These are phyloP conservation scores for Rhingia campestris DNA, from an alignment of 2,888 invertebrate species.

Conservation along the genomic window DNA sequence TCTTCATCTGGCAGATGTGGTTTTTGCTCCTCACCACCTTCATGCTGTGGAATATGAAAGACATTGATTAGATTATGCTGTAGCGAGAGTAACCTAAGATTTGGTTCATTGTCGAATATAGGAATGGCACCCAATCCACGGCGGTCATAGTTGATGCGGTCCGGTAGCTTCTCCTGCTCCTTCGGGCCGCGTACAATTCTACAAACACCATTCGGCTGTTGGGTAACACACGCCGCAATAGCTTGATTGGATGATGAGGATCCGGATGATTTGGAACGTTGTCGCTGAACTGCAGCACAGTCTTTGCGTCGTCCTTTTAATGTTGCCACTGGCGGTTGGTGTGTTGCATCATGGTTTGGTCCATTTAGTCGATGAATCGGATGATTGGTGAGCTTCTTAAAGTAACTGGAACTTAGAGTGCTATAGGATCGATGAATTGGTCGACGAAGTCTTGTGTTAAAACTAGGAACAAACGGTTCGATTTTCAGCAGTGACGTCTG, in stretches of 20 bases:
- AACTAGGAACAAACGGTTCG: slow-evolving; percentile 83
- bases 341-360: slow-evolving; percentile 44
- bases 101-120: slow-evolving; percentile 90
- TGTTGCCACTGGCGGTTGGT: slow-evolving; percentile 11
- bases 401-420: slow-evolving; percentile 80
- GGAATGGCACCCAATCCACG: slow-evolving; percentile 93
- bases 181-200: slow-evolving; percentile 88
- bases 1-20: slow-evolving; percentile 12
- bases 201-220: slow-evolving; percentile 81
- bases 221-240: slow-evolving; percentile 77
- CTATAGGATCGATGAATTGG: slow-evolving; percentile 82
- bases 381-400: slow-evolving; percentile 75
- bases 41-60: slow-evolving; percentile 82
- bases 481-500: slow-evolving; percentile 82
- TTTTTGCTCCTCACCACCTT: slow-evolving; percentile 28
- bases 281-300: slow-evolving; percentile 65
- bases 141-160: slow-evolving; percentile 93
- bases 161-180: slow-evolving; percentile 92
- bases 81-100: slow-evolving; percentile 91
- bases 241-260: slow-evolving; percentile 57
- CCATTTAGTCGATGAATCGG: slow-evolving; percentile 54
- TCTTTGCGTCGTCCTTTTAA: slow-evolving; percentile 74
- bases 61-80: slow-evolving; percentile 94
- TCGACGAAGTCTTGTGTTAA: slow-evolving; percentile 80
- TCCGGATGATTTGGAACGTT: slow-evolving; percentile 76